A percentile compares a stretch with the other conserved stretches of the same genome.
These are phyloP conservation scores for Pongo pygmaeus DNA, from an alignment of 2,113 vertebrate species.

Conservation along the genomic window DNA sequence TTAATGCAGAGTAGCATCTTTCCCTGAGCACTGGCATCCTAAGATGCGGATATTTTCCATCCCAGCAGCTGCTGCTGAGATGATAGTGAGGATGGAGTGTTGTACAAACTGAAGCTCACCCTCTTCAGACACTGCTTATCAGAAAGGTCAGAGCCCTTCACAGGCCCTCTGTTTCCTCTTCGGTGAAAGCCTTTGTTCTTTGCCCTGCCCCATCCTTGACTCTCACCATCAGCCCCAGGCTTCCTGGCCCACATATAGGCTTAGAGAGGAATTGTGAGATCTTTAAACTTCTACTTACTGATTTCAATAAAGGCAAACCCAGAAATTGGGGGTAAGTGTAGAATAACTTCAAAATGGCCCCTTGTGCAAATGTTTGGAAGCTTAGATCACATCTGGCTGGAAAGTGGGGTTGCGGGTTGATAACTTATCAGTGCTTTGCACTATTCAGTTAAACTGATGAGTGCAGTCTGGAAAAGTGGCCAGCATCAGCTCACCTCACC, in stretches of 20 bases:
- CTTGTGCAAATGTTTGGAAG: background rate
- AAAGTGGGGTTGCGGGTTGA: background rate
- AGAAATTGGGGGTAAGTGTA: background rate
- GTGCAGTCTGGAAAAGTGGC: constrained; percentile 21
- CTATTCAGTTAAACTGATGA: constrained; percentile 1
- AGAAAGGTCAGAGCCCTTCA: constrained; percentile 26
- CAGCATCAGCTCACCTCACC: constrained; percentile 57
- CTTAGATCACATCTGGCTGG: background rate
- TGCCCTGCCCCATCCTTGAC: background rate
- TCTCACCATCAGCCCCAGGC: background rate
- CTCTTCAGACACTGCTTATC: constrained; percentile 60
- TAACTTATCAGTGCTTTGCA: background rate
- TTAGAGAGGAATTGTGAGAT: background rate
- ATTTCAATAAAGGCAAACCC: background rate
- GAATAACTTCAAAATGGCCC: background rate
- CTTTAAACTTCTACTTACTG: background rate
- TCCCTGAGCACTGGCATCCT: background rate
- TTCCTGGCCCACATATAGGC: background rate
- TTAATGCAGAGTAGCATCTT: background rate
- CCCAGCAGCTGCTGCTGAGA: background rate
- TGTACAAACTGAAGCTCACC: constrained; percentile 41
- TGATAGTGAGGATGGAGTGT: constrained; percentile 43
- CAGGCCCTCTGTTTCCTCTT: constrained; percentile 29
- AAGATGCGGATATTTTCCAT: background rate
- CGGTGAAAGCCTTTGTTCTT: background rate